phyloP scores from a whole-genome alignment of 2,797 vertebrate species.

The Somateria mollissima region DNA sequence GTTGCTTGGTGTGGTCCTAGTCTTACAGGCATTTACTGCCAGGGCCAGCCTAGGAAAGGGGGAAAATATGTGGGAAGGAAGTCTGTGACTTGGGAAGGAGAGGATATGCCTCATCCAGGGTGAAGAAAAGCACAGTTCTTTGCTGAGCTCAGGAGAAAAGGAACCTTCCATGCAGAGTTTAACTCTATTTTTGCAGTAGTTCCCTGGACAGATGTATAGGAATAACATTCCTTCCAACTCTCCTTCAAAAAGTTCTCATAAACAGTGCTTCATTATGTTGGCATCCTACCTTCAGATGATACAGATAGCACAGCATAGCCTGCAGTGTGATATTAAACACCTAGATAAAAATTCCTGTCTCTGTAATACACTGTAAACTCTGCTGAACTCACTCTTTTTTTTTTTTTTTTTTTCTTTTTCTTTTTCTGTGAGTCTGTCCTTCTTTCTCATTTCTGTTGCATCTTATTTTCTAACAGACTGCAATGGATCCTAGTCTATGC shows the following conservation, averaged over 20 bases:
- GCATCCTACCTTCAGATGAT: conserved; percentile 26
- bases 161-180: not conserved
- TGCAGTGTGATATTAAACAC: conserved; percentile 40
- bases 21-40: not conserved
- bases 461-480: not conserved
- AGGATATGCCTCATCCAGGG: not conserved
- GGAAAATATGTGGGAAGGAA: not conserved
- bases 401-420: not conserved
- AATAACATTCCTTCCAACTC: conserved; percentile 2
- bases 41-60: not conserved
- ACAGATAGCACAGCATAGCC: conserved; percentile 10
- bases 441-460: not conserved
- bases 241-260: conserved; percentile 20
- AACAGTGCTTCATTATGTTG: conserved; percentile 12
- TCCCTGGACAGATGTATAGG: not conserved
- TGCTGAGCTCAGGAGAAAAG: not conserved
- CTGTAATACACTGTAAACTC: not conserved
- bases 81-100: not conserved
- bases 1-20: not conserved
- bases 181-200: not conserved
- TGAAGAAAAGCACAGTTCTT: not conserved
- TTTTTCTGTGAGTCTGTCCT: not conserved
- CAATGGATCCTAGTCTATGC: not conserved
- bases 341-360: conserved; percentile 5
- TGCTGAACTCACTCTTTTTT: not conserved